Evolutionary conservation across 1,140 invertebrate genomes (phyloP).

Genomic region (Venustaconcha ellipsiformis): DNA sequence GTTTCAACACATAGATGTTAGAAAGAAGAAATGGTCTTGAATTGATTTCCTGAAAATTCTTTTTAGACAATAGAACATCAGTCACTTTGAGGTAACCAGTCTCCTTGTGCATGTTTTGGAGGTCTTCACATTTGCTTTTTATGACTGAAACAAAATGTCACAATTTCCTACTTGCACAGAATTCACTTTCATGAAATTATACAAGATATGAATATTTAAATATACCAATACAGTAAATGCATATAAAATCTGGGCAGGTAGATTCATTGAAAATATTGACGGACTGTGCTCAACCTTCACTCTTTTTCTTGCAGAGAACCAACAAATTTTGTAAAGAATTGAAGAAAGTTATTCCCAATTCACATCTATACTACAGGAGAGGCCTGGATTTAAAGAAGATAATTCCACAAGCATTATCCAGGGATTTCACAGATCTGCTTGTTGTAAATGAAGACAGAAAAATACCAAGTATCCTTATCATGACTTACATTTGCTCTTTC

Average conservation of each 20-base stretch:
- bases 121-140: no score
- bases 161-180: no score
- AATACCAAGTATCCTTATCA: slow-evolving; percentile 79
- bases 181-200: no score
- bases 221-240: background rate
- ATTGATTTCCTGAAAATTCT: no score
- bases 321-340: slow-evolving; percentile 94
- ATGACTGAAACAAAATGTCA: no score
- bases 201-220: background rate
- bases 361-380: slow-evolving; percentile 82
- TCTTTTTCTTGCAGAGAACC: slow-evolving; percentile 77
- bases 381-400: slow-evolving; percentile 94
- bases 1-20: no score
- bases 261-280: background rate
- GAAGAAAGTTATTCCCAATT: slow-evolving; percentile 91
- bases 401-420: slow-evolving; percentile 82
- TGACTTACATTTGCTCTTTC: background rate
- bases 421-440: slow-evolving; percentile 89
- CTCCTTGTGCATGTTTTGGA: no score
- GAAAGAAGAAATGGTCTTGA: no score
- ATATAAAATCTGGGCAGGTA: background rate
- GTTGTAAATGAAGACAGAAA: slow-evolving; percentile 94
- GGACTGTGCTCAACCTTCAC: background rate
- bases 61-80: no score
- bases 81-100: no score